Conservation (phyloP, 2,888 invertebrate species). For the Empis livida region DNA sequence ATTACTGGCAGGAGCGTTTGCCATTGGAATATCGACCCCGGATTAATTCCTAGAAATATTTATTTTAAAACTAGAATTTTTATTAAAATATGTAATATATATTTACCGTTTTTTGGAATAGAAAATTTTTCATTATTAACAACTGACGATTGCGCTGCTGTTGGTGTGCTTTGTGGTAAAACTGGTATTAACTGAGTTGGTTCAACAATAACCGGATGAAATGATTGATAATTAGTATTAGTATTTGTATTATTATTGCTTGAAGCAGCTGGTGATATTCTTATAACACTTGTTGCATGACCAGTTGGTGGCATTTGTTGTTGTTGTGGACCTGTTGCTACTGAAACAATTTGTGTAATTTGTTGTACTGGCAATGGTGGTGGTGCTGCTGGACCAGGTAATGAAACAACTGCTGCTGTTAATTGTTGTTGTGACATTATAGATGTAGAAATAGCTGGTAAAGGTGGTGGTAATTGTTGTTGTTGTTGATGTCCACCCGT, state of each 20-base stretch:
- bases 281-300: slow-evolving; percentile 65
- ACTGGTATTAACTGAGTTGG: slow-evolving; percentile 68
- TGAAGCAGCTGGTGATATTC: slow-evolving; percentile 61
- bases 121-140: slow-evolving; percentile 34
- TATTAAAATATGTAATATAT: background rate
- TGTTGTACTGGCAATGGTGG: slow-evolving; percentile 18
- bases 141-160: slow-evolving; percentile 14
- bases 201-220: slow-evolving; percentile 64
- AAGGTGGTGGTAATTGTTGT: slow-evolving; percentile 6
- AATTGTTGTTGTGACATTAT: background rate
- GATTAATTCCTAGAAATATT: slow-evolving; percentile 27
- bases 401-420: slow-evolving; percentile 42
- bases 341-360: slow-evolving; percentile 30
- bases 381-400: slow-evolving; percentile 44
- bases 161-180: slow-evolving; percentile 39
- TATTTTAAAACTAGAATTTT: background rate
- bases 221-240: slow-evolving; percentile 23
- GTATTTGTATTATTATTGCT: slow-evolving; percentile 5
- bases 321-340: slow-evolving; percentile 9
- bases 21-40: slow-evolving; percentile 35
- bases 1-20: slow-evolving; percentile 33
- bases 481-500: slow-evolving; percentile 12
- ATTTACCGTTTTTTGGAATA: slow-evolving; percentile 39
- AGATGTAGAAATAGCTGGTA: background rate
- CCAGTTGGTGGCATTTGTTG: slow-evolving; percentile 33